phyloP scores from a whole-genome alignment of 53 echinoderm and acorn worm genomes.

The Crossaster papposus region DNA sequence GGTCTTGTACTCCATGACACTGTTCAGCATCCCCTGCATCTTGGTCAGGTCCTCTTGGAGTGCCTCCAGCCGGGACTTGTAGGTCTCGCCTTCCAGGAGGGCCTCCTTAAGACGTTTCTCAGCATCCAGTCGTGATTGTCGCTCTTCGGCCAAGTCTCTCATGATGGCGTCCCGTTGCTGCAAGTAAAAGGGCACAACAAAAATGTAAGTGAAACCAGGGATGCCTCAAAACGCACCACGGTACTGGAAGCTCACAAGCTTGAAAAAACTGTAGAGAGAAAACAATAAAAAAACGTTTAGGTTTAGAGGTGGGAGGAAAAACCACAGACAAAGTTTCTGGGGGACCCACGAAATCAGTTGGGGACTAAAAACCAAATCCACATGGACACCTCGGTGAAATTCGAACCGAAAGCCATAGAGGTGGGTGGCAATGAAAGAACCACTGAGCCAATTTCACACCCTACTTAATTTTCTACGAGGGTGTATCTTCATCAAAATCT shows the following conservation, averaged over 20 bases:
- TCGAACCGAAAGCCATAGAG: neutral
- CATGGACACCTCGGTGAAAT: neutral
- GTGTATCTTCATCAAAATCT: no score
- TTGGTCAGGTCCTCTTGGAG: slow-evolving; percentile 71
- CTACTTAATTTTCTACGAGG: no score
- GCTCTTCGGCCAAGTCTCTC: slow-evolving; percentile 79
- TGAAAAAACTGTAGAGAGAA: no score
- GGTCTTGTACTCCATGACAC: slow-evolving; percentile 68
- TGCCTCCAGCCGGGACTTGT: slow-evolving; percentile 72
- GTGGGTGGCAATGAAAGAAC: neutral
- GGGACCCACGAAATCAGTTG: neutral
- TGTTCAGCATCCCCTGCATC: slow-evolving; percentile 68
- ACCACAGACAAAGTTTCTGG: no score
- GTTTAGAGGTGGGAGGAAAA: no score
- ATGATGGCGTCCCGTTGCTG: slow-evolving; percentile 79
- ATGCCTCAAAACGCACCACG: no score
- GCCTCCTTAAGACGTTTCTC: slow-evolving; percentile 81
- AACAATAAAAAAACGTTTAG: no score
- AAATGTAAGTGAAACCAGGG: neutral
- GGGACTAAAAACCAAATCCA: neutral
- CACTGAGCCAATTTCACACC: no score
- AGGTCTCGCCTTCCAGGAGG: slow-evolving; percentile 74
- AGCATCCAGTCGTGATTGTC: slow-evolving; percentile 72
- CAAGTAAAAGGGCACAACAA: neutral
- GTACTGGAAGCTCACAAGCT: no score